phyloP scores from a whole-genome alignment of 2,113 vertebrate species.

The Bambusicola thoracicus region DNA sequence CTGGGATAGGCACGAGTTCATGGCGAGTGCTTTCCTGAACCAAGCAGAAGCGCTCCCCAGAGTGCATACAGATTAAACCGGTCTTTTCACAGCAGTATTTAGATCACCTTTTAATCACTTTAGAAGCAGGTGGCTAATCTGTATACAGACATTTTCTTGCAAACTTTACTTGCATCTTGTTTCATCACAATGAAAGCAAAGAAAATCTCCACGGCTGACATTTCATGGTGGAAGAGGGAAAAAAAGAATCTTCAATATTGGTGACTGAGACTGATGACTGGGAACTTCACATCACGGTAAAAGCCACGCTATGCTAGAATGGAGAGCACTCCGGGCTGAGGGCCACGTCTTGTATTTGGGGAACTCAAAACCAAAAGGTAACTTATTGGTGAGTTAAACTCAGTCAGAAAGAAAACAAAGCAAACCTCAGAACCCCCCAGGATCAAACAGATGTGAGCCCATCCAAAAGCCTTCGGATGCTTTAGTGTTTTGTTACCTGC shows the following conservation, averaged over 20 bases:
- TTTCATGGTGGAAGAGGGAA: not conserved
- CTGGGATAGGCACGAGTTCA: conserved; percentile 45
- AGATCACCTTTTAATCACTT: conserved; percentile 15
- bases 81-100: not conserved
- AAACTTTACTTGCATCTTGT: conserved; percentile 1
- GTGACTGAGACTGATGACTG: not conserved
- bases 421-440: not conserved
- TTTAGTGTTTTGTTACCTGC: not conserved
- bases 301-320: not conserved
- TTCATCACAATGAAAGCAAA: not conserved
- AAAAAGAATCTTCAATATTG: not conserved
- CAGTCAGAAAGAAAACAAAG: not conserved
- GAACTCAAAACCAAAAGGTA: not conserved
- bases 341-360: not conserved
- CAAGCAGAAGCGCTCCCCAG: conserved; percentile 31
- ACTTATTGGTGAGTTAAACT: not conserved
- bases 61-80: not conserved
- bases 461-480: not conserved
- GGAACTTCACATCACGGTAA: not conserved
- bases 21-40: conserved; percentile 37
- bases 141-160: not conserved
- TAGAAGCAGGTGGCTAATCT: conserved; percentile 28
- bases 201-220: not conserved
- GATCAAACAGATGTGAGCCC: not conserved
- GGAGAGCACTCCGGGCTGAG: not conserved